A percentile compares a stretch with the other conserved stretches of the same genome.
Evolutionary conservation across 2,113 vertebrate species (phyloP).

Genomic region (Grallaria varia): DNA sequence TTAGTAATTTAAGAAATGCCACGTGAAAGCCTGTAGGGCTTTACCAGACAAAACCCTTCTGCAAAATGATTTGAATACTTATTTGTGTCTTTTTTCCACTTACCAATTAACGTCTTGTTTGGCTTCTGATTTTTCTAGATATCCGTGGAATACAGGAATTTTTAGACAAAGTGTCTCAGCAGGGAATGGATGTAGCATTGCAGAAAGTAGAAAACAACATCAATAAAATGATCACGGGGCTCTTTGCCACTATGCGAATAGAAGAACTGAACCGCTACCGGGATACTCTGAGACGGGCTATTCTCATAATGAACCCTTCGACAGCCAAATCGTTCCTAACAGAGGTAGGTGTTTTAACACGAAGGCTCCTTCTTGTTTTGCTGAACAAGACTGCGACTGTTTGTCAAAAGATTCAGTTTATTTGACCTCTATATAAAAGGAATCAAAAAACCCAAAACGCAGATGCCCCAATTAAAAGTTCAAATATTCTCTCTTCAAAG

Average conservation of each 20-base stretch:
- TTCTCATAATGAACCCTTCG: conserved; percentile 93
- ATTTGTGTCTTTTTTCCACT: not conserved
- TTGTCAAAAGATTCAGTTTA: not conserved
- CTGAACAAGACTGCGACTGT: not conserved
- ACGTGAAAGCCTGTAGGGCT: not conserved
- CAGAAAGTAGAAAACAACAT: conserved; percentile 99
- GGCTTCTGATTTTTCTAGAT: conserved; percentile 80
- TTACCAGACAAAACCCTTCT: not conserved
- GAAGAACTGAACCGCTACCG: conserved; percentile 96
- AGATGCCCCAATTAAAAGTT: not conserved
- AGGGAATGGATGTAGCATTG: conserved; percentile 98
- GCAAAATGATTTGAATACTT: not conserved
- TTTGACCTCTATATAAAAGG: not conserved
- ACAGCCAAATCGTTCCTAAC: conserved; percentile 95
- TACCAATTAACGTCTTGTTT: conserved; percentile 48
- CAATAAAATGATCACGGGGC: conserved; percentile 97
- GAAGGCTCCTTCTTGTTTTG: not conserved
- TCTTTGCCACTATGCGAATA: conserved; percentile 94
- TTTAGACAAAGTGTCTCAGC: conserved; percentile 94
- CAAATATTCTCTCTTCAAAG: not conserved
- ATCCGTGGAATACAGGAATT: conserved; percentile 98
- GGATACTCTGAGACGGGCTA: conserved; percentile 91
- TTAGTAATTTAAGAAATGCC: not conserved
- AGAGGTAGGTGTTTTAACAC: conserved; percentile 78
- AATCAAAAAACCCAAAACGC: not conserved